Evolutionary conservation across 2,888 invertebrate species (phyloP).

Genomic region (Drosophila diplacantha): DNA sequence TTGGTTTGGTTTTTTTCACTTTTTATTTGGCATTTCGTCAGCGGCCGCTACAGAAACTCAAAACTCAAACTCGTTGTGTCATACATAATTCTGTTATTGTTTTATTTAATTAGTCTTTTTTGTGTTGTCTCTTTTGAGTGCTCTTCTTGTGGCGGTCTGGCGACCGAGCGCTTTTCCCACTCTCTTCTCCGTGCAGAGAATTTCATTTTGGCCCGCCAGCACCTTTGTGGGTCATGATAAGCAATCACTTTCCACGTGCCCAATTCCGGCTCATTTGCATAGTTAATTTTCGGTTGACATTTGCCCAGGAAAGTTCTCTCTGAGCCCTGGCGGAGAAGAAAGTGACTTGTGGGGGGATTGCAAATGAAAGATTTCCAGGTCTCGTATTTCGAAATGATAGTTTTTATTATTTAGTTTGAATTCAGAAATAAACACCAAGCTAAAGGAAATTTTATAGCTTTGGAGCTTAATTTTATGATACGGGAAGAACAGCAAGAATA

Average conservation of each 20-base stretch:
- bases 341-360: slow-evolving; percentile 34
- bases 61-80: slow-evolving; percentile 62
- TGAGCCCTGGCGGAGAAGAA: slow-evolving; percentile 19
- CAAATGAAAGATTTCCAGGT: background rate
- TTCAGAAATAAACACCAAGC: too few species aligned
- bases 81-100: slow-evolving; percentile 52
- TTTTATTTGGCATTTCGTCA: slow-evolving; percentile 60
- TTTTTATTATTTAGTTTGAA: background rate
- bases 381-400: background rate
- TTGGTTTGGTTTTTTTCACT: slow-evolving; percentile 37
- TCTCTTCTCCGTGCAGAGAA: slow-evolving; percentile 23
- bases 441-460: background rate
- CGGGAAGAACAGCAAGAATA: background rate
- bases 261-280: slow-evolving; percentile 61
- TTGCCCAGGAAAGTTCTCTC: slow-evolving; percentile 38
- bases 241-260: slow-evolving; percentile 64
- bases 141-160: background rate
- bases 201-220: slow-evolving; percentile 26
- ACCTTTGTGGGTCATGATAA: slow-evolving; percentile 47
- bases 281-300: slow-evolving; percentile 52
- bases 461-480: background rate
- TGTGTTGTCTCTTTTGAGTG: slow-evolving; percentile 19
- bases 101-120: slow-evolving; percentile 46
- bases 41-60: slow-evolving; percentile 6
- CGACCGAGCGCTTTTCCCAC: slow-evolving; percentile 28